Conservation (phyloP, 2,797 vertebrate species). For the Lateolabrax maculatus region DNA sequence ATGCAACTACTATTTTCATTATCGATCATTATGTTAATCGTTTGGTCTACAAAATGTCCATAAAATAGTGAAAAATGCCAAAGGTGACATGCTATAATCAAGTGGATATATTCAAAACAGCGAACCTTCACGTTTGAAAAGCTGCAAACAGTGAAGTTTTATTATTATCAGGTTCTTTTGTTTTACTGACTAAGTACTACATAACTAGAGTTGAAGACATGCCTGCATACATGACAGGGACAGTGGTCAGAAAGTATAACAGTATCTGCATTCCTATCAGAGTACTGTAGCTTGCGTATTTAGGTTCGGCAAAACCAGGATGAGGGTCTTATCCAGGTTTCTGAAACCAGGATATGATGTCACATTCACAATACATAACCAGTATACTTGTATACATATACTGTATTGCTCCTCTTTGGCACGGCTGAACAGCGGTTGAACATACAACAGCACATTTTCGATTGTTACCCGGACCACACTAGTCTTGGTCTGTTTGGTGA, state of each 20-base stretch:
- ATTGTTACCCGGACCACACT: slow-evolving; percentile 16
- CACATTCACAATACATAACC: not conserved
- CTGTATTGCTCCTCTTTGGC: no score
- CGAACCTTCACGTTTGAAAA: not conserved
- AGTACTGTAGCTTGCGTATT: not conserved
- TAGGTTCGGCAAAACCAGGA: not conserved
- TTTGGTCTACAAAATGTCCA: not conserved
- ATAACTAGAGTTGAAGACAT: not conserved
- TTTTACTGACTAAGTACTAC: not conserved
- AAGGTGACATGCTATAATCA: no score
- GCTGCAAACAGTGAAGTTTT: not conserved
- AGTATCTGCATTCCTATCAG: not conserved
- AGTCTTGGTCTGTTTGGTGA: not conserved
- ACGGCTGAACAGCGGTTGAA: not conserved
- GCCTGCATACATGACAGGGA: not conserved
- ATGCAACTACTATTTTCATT: not conserved
- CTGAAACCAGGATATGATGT: not conserved
- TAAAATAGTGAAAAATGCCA: not conserved
- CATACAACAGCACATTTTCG: not conserved
- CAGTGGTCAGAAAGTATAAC: not conserved
- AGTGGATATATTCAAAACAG: not conserved
- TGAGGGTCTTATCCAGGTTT: not conserved
- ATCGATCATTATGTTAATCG: not conserved
- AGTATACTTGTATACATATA: not conserved
- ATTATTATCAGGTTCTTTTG: not conserved